phyloP scores from a whole-genome alignment of 2,888 invertebrate genomes.

The Agrochola lota region DNA sequence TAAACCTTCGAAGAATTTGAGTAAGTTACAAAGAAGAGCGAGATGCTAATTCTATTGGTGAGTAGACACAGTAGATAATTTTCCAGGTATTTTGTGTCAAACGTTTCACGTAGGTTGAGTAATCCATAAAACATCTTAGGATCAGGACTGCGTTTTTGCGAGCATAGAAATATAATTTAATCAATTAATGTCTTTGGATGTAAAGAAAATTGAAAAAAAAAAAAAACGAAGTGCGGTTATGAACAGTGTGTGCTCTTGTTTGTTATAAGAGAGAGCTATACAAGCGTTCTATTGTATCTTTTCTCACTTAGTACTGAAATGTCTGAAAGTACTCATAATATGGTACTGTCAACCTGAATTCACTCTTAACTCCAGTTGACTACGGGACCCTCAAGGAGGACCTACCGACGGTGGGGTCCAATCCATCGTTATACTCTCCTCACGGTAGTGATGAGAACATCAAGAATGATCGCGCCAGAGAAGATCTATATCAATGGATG shows the following conservation, averaged over 20 bases:
- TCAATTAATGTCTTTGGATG: not conserved
- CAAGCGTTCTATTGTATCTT: not conserved
- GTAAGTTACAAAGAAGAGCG: not conserved
- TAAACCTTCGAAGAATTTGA: not conserved
- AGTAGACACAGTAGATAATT: not conserved
- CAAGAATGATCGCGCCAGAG: constrained; percentile 91
- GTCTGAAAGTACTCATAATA: too few relatives aligned
- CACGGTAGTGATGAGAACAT: constrained; percentile 88
- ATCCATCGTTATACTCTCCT: constrained; percentile 91
- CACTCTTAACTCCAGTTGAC: constrained; percentile 83
- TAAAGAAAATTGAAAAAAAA: not conserved
- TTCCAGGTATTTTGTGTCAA: not conserved
- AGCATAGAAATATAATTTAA: not conserved
- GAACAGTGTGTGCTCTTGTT: not conserved
- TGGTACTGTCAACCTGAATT: not conserved
- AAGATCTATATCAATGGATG: constrained; percentile 99
- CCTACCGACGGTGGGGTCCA: constrained; percentile 92
- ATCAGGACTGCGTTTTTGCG: not conserved
- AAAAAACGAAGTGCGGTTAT: too few relatives aligned
- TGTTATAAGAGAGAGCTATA: not conserved
- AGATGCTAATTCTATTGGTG: not conserved
- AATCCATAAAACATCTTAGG: not conserved
- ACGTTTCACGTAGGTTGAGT: not conserved
- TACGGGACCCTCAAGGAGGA: constrained; percentile 94
- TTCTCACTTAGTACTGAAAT: not conserved